Conservation (phyloP, 2,888 invertebrate species). For the Odontocerum albicorne region DNA sequence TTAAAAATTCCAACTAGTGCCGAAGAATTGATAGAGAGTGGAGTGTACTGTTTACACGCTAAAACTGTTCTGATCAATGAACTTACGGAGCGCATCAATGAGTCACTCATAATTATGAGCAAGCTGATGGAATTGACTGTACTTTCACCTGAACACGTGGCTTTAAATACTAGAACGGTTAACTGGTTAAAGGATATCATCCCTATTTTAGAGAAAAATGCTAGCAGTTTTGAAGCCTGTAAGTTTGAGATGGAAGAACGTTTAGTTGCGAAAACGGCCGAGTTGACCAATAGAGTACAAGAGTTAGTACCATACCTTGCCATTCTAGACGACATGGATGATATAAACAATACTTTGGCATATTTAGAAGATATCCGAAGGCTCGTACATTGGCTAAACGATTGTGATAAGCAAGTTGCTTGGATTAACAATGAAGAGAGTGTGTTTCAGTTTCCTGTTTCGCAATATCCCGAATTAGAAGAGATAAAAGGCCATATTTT, state of each 20-base stretch:
- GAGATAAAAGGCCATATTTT: constrained; percentile 73
- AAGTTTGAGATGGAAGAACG: constrained; percentile 86
- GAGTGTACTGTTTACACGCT: constrained; percentile 78
- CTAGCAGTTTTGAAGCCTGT: constrained; percentile 75
- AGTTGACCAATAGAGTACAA: constrained; percentile 69
- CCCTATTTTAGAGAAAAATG: constrained; percentile 79
- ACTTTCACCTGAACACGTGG: constrained; percentile 73
- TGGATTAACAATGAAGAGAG: constrained; percentile 92
- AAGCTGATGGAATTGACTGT: constrained; percentile 77
- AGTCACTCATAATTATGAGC: constrained; percentile 66
- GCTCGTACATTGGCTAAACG: constrained; percentile 72
- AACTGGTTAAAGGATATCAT: constrained; percentile 82
- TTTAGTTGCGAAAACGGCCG: constrained; percentile 67
- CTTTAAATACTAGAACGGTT: constrained; percentile 78
- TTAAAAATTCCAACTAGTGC: constrained; percentile 75
- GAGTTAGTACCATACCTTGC: constrained; percentile 74
- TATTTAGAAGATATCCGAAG: constrained; percentile 78
- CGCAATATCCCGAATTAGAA: constrained; percentile 75
- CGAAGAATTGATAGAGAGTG: constrained; percentile 78
- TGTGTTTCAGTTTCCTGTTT: constrained; percentile 79
- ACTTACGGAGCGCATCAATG: constrained; percentile 69
- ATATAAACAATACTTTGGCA: constrained; percentile 73
- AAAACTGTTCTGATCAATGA: constrained; percentile 70
- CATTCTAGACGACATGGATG: constrained; percentile 83
- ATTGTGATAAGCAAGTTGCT: constrained; percentile 71